Conservation (phyloP, 2,113 vertebrate genomes). For the Notiomystis cincta region DNA sequence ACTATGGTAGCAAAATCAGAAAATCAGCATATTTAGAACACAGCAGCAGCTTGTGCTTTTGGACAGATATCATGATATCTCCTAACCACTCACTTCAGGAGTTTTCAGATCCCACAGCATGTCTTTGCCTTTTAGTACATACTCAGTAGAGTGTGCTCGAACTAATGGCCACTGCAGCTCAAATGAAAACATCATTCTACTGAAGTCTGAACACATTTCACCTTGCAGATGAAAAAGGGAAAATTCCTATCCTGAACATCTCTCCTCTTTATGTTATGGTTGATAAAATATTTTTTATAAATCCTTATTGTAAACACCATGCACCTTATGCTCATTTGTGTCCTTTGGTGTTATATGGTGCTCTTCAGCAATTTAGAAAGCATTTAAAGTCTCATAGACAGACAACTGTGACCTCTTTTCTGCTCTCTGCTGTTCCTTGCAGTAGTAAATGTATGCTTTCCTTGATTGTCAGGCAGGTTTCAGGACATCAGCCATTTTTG, state of each 20-base stretch:
- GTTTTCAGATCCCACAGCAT: not conserved
- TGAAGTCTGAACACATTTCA: not conserved
- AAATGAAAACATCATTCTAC: not conserved
- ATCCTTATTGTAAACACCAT: not conserved
- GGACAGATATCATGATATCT: not conserved
- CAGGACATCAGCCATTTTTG: not conserved
- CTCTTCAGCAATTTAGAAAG: not conserved
- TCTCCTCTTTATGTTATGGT: not conserved
- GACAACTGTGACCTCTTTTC: not conserved
- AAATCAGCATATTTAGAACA: not conserved
- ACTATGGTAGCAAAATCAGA: not conserved
- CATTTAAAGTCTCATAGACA: not conserved
- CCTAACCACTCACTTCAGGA: not conserved
- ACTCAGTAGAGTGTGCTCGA: accelerated
- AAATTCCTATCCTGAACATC: not conserved
- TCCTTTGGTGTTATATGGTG: not conserved
- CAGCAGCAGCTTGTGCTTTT: not conserved
- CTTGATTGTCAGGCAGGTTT: not conserved
- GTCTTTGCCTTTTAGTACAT: not conserved
- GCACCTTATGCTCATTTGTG: not conserved
- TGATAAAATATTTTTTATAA: not conserved
- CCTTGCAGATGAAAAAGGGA: not conserved
- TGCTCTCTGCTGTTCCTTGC: not conserved
- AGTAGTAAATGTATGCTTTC: not conserved
- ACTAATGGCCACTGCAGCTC: not conserved